These are phyloP conservation scores for Apamea crenata DNA, from an alignment of 2,888 invertebrate species.

Conservation along the genomic window DNA sequence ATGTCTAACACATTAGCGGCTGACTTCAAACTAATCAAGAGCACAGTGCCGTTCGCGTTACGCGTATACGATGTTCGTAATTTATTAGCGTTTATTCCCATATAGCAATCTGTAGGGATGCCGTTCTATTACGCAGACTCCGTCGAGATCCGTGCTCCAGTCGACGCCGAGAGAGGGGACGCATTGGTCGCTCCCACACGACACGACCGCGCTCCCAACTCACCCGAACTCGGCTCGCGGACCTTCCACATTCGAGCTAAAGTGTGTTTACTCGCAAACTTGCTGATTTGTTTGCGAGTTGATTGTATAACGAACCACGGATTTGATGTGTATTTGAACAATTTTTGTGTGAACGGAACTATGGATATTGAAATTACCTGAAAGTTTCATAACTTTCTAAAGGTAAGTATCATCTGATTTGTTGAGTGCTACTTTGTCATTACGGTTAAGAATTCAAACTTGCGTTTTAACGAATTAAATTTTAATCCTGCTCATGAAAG, in stretches of 20 bases:
- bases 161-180: slow-evolving; percentile 84
- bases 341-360: slow-evolving; percentile 69
- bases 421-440: slow-evolving; percentile 34
- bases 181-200: slow-evolving; percentile 80
- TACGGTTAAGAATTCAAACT: slow-evolving; percentile 38
- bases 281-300: slow-evolving; percentile 71
- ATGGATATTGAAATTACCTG: slow-evolving; percentile 80
- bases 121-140: slow-evolving; percentile 90
- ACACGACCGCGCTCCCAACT: slow-evolving; percentile 69
- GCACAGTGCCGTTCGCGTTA: slow-evolving; percentile 84
- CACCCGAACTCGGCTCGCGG: slow-evolving; percentile 74
- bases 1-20: slow-evolving; percentile 85
- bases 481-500: slow-evolving; percentile 60
- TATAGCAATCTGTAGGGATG: slow-evolving; percentile 89
- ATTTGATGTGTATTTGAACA: slow-evolving; percentile 73
- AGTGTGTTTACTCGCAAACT: slow-evolving; percentile 77
- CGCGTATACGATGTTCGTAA: slow-evolving; percentile 88
- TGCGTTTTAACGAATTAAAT: slow-evolving; percentile 48
- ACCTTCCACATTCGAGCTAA: slow-evolving; percentile 69
- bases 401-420: slow-evolving; percentile 74
- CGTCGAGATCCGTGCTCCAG: slow-evolving; percentile 88
- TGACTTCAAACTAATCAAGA: slow-evolving; percentile 89
- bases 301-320: slow-evolving; percentile 71
- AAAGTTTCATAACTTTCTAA: slow-evolving; percentile 72
- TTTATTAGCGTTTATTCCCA: slow-evolving; percentile 90